These are phyloP conservation scores for Rallus crepitans DNA, from an alignment of 2,797 vertebrate species.

Conservation along the genomic window DNA sequence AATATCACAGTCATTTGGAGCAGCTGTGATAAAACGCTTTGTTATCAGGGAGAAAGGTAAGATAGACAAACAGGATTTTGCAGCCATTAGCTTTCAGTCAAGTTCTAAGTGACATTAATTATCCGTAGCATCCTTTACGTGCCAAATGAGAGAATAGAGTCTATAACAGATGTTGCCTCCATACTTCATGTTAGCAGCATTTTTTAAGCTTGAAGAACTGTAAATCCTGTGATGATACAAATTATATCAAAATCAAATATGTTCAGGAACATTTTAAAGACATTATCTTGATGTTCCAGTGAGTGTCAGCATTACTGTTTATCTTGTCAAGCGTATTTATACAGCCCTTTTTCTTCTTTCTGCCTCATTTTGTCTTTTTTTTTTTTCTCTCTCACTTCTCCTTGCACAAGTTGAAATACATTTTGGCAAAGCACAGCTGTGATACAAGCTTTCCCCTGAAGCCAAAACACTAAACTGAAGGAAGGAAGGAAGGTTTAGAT, in stretches of 20 bases:
- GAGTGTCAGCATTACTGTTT: conserved; percentile 25
- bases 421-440: conserved; percentile 1
- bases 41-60: neutral
- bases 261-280: neutral
- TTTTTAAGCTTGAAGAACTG: neutral
- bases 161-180: neutral
- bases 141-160: neutral
- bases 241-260: neutral
- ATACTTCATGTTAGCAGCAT: neutral
- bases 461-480: neutral
- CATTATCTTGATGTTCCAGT: neutral
- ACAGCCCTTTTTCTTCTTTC: neutral
- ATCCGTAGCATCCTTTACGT: neutral
- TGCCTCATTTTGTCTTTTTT: neutral
- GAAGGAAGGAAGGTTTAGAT: too few species aligned
- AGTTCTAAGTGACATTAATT: neutral
- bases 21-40: neutral
- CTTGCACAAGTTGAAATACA: neutral
- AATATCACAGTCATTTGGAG: neutral
- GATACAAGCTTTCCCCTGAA: neutral
- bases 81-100: neutral
- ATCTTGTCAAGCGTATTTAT: conserved; percentile 2
- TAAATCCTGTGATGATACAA: neutral
- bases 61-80: neutral
- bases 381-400: neutral